phyloP scores from a whole-genome alignment of 2,113 vertebrate genomes.

The Nothobranchius kuhntae region DNA sequence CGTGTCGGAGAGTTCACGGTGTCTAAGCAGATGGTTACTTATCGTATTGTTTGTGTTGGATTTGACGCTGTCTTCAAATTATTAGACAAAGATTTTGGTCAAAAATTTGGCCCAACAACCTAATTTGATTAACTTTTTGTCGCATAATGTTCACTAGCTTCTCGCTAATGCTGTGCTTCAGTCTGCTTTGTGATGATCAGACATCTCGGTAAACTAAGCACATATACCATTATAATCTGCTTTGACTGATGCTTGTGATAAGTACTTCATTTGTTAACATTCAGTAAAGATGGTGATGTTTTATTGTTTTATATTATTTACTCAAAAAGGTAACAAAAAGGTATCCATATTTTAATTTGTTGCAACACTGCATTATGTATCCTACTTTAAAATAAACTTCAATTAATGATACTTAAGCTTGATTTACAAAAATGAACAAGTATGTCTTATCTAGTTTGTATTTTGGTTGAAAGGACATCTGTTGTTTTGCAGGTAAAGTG shows the following conservation, averaged over 20 bases:
- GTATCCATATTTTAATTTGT: neutral
- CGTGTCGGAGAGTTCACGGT: slow-evolving; percentile 15
- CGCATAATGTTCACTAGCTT: slow-evolving; percentile 43
- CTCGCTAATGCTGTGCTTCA: slow-evolving; percentile 23
- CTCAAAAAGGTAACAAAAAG: too few relatives aligned
- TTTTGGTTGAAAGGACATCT: neutral
- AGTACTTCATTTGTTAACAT: neutral
- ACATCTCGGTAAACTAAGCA: slow-evolving; percentile 15
- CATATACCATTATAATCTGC: neutral
- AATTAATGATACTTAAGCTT: neutral
- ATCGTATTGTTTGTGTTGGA: neutral
- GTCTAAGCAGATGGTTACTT: neutral
- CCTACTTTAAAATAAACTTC: neutral
- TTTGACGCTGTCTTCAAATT: neutral
- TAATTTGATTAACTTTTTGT: slow-evolving; percentile 53
- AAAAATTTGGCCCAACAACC: neutral
- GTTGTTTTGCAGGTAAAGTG: slow-evolving; percentile 66
- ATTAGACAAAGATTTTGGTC: neutral
- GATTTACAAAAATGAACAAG: neutral
- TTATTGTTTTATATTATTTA: neutral
- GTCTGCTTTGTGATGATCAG: slow-evolving; percentile 49
- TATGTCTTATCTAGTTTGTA: neutral
- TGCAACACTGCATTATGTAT: neutral
- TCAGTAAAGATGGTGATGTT: neutral
- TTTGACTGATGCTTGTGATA: neutral